A percentile compares a stretch with the other conserved stretches of the same genome.
Conservation (phyloP, 2,888 invertebrate species). For the Drosophila phalerata region DNA sequence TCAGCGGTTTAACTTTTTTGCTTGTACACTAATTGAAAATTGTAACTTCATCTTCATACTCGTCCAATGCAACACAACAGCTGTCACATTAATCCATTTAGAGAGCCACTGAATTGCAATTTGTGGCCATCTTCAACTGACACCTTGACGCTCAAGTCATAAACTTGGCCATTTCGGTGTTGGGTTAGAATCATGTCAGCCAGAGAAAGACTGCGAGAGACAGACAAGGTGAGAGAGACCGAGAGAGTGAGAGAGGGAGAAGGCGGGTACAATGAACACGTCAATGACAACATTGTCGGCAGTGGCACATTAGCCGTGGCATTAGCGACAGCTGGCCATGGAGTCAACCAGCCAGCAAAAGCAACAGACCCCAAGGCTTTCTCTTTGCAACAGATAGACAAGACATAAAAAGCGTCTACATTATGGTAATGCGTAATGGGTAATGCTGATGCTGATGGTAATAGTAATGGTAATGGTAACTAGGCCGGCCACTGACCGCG, state of each 20-base stretch:
- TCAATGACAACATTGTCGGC: conserved; percentile 54
- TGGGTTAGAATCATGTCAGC: conserved; percentile 15
- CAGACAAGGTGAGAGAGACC: too few relatives aligned
- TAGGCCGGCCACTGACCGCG: conserved; percentile 76
- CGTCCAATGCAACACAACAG: conserved; percentile 6
- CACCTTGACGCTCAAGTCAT: conserved; percentile 54
- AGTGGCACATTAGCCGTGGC: conserved; percentile 56
- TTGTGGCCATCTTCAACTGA: conserved; percentile 31
- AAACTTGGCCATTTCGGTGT: conserved; percentile 47
- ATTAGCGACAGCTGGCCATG: conserved; percentile 67
- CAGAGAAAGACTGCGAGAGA: background rate
- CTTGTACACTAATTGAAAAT: conserved; percentile 5
- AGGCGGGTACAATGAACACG: conserved; percentile 25
- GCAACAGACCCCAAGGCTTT: conserved; percentile 41
- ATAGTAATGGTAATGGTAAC: conserved; percentile 50
- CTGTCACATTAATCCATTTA: conserved; percentile 44
- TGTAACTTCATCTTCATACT: conserved; percentile 27
- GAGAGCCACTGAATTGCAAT: conserved; percentile 41
- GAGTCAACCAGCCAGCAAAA: background rate
- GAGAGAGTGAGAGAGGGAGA: background rate
- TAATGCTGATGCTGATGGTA: conserved; percentile 57
- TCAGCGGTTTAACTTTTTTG: background rate
- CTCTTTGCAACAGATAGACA: conserved; percentile 40
- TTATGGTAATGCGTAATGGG: conserved; percentile 63
- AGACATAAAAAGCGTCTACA: conserved; percentile 69